These are phyloP conservation scores for Eueremaeus valkanovi DNA, from an alignment of 2,888 invertebrate genomes.

Conservation along the genomic window DNA sequence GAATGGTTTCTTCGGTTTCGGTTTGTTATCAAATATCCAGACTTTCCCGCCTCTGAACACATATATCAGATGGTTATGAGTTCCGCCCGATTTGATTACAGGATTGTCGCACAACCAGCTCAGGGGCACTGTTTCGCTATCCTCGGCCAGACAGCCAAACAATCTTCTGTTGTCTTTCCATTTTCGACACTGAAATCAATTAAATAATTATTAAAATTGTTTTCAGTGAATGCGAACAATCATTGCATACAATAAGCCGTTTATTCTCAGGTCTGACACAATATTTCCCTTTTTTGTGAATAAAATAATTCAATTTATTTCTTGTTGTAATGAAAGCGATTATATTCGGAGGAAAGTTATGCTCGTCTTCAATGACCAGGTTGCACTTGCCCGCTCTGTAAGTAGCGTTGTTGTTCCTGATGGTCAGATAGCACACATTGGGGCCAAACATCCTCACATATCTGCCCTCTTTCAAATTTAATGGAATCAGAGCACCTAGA, in stretches of 20 bases:
- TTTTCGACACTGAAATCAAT: not conserved
- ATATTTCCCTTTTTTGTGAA: not conserved
- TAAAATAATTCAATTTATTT: not conserved
- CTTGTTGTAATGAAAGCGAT: not conserved
- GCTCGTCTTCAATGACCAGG: not conserved
- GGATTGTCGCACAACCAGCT: not conserved
- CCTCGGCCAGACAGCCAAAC: not conserved
- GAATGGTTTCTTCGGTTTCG: not conserved
- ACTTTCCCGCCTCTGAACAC: not conserved
- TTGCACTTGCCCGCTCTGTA: not conserved
- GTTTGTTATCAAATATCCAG: not conserved
- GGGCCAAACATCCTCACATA: not conserved
- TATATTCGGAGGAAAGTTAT: slow-evolving; percentile 9
- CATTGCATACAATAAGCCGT: not conserved
- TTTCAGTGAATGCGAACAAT: not conserved
- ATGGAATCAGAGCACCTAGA: not conserved
- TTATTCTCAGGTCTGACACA: not conserved
- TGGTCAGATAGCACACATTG: not conserved
- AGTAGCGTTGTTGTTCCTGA: not conserved
- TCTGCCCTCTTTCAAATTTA: not conserved
- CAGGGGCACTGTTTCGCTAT: not conserved
- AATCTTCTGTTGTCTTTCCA: slow-evolving; percentile 7
- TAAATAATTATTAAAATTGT: not conserved
- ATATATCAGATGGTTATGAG: not conserved
- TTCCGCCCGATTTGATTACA: not conserved